Base-by-base conservation (phyloP, 2,113 vertebrate species). In the Microtus richardsoni region DNA sequence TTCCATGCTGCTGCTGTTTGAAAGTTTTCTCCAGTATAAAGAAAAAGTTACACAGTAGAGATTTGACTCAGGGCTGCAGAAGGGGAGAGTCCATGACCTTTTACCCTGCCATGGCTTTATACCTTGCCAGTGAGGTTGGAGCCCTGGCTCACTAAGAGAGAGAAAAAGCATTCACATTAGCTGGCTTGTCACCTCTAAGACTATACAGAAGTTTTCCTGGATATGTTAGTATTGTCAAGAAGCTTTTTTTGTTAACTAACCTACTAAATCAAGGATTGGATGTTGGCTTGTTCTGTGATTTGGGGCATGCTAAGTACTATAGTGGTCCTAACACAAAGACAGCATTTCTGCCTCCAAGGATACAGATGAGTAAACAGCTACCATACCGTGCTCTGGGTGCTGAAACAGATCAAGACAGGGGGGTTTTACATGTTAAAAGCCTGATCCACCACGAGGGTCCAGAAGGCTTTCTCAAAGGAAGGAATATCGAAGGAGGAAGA, bases 1-100 rank as follows among this genome's bases (percentile, higher is more conserved):
- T 95, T 84, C 68, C 71, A 21, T 64, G n/a, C 68, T 49, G 62
- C 28, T 92, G 26, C 85, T 91, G 62, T 95, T 91, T 83, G 93
- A 49, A 91, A 66, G 6, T 75, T 64, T 62, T 33, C 24, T 54
- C 70, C 22, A 79, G 49, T 88, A 80, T 24, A 78, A 26, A 91
- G 13, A 83, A 86, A 80, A 70, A 89, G 54, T 47, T 66, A 64
- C 87, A 84, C 58, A 75, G 94, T 85, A 77, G 82, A 96, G 13
- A 33, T 49, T 49, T 89, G 78, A 47, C 9, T 83, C 33, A 24
- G 44, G 49, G 77, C 64, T 49, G n/a, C 49, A 64, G 73, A 58
- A 58, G 39, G 13, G 41, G 58, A 7, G 16, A 54, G 52, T 70
- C 96, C 28, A 49, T 52, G 66, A 22, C 58, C 85, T 89, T 5